Conservation (phyloP, 2,113 vertebrate genomes). For the Ibidorhyncha struthersii region DNA sequence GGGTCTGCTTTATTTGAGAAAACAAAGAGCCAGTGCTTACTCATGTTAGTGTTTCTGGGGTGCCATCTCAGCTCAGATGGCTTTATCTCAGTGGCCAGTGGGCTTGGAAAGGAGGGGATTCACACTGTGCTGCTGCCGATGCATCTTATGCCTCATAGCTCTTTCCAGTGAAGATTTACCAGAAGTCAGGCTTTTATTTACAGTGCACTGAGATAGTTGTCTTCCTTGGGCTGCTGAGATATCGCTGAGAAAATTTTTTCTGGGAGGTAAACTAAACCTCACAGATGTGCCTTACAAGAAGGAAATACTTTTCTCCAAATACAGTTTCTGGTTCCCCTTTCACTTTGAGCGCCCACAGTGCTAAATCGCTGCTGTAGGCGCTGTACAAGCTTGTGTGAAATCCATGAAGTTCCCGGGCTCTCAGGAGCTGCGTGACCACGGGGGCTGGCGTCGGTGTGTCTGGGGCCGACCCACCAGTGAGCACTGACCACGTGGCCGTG, state of each 20-base stretch:
- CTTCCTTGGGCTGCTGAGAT: neutral
- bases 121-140: neutral
- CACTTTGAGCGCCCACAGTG: rapidly evolving
- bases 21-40: neutral
- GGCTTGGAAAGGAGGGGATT: neutral
- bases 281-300: neutral
- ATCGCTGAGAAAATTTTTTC: neutral
- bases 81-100: neutral
- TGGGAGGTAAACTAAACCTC: neutral
- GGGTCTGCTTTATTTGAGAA: neutral
- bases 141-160: rapidly evolving
- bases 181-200: neutral
- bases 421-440: neutral
- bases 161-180: neutral
- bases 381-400: neutral
- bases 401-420: neutral
- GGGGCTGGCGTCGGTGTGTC: neutral
- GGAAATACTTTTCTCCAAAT: neutral
- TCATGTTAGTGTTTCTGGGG: neutral
- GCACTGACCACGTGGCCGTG: rapidly evolving
- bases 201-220: neutral
- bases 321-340: neutral
- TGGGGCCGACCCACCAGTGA: rapidly evolving
- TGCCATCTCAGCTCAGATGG: neutral
- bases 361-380: neutral